These are phyloP conservation scores for Lycopodina hypogea DNA, from an alignment of 37 sponge, comb jelly and placozoan species.

Conservation along the genomic window DNA sequence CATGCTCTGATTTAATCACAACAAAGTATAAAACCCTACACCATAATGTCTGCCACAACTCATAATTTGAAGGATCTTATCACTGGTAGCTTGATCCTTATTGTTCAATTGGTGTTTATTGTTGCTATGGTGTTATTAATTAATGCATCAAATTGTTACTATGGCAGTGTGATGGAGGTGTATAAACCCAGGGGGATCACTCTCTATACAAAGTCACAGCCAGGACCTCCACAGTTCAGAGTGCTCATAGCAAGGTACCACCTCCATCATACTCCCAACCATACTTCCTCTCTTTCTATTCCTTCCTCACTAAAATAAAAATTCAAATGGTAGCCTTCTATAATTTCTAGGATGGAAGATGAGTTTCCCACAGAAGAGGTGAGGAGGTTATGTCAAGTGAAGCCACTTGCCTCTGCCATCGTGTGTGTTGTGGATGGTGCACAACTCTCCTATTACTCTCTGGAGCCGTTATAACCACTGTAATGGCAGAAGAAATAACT, in stretches of 20 bases:
- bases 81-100: no score
- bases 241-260: slow-evolving; percentile 21
- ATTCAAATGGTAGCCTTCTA: no score
- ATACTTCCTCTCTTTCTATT: not conserved
- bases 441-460: slow-evolving; percentile 5
- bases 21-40: no score
- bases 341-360: not conserved
- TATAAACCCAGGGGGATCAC: not conserved
- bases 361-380: not conserved
- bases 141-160: no score
- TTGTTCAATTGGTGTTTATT: no score
- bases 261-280: not conserved
- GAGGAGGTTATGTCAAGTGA: not conserved
- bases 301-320: no score
- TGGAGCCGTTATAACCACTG: not conserved
- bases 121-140: no score
- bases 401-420: not conserved
- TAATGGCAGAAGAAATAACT: no score
- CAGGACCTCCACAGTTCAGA: slow-evolving; percentile 37
- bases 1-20: no score
- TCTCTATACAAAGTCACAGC: slow-evolving; percentile 46
- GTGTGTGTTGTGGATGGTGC: slow-evolving; percentile 24
- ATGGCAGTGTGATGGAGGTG: slow-evolving; percentile 17
- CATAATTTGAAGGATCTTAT: no score
- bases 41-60: no score